Conservation (phyloP, 2,888 invertebrate genomes). For the Xanthorhoe spadicearia region DNA sequence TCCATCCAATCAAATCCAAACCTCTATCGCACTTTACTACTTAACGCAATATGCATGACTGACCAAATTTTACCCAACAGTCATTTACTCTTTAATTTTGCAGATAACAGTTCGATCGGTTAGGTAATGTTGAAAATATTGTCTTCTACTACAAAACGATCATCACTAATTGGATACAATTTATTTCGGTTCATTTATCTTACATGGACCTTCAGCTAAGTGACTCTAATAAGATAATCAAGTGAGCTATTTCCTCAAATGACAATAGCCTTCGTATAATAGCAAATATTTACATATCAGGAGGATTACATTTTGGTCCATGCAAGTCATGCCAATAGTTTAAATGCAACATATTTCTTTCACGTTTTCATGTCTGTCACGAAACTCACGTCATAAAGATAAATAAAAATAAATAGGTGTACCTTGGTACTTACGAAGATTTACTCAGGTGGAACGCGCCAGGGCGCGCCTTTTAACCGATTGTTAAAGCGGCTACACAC, state of each 20-base stretch:
- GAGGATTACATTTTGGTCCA: not conserved
- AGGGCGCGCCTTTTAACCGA: not conserved
- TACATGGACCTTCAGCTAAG: no score
- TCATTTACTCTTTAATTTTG: not conserved
- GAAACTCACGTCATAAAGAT: conserved; percentile 32
- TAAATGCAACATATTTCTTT: conserved; percentile 3
- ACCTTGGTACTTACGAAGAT: not conserved
- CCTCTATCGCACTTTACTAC: no score
- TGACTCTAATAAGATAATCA: no score
- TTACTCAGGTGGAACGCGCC: not conserved
- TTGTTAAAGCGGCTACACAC: not conserved
- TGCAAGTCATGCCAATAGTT: not conserved
- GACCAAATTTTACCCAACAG: not conserved
- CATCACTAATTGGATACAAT: no score
- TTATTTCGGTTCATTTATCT: no score
- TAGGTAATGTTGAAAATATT: not conserved
- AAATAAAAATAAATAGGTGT: conserved; percentile 25
- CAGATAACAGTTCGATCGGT: no score
- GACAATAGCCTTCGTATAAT: no score
- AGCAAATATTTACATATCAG: no score
- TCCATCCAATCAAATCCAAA: no score
- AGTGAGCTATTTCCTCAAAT: no score
- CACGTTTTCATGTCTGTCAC: conserved; percentile 11
- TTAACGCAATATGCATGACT: no score
- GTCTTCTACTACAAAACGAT: no score